Evolutionary conservation across 53 echinoderm and acorn worm genomes (phyloP), one percentile per base, ranked within the genome.

Genomic region (Temnopleurus reevesii): DNA sequence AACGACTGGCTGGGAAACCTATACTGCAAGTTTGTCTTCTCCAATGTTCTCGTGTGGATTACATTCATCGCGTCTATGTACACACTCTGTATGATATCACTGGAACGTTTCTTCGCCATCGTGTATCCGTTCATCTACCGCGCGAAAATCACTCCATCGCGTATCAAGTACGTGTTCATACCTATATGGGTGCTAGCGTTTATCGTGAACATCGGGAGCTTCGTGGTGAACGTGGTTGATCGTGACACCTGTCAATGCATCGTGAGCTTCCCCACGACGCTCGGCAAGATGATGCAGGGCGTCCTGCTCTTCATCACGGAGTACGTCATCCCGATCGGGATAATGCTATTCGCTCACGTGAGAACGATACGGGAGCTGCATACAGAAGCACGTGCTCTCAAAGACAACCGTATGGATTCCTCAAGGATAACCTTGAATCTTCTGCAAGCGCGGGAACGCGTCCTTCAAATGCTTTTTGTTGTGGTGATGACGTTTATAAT

Each of bases 401-500:
- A 77, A 24, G 77, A 58, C 21, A 81, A 85, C 53, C 86, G 86
- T 41, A 60, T 83, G 59, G 90, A 89, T n/a, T 90, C 88, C 45
- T 93, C 80, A 25, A 90, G 93, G 81, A 87, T 91, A 57, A 90
- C 91, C 45, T 86, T 92, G 76, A 90, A 92, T 19, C 90, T 92
- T 30, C 88, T 93, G 12, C 65, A 76, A 12, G 93, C 95, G 44
- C 94, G 92, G n/a, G 85, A 89, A 63, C 90, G 91, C 53, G 94
- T 97, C 23, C 93, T 95, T 19, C 91, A 95, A 56, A 94, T 92
- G 77, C 57, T 97, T 17, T 94, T 95, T 58, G 79, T 97, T 24
- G 95, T 97, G 9, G 91, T 97, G 24, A 77, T 95, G 6, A 94
- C 92, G 36, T 97, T 97, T 51, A 92, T 91, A 27, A 84, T 97